Evolutionary conservation across 2,797 vertebrate genomes (phyloP).

Genomic region (Eutrigla gurnardus): DNA sequence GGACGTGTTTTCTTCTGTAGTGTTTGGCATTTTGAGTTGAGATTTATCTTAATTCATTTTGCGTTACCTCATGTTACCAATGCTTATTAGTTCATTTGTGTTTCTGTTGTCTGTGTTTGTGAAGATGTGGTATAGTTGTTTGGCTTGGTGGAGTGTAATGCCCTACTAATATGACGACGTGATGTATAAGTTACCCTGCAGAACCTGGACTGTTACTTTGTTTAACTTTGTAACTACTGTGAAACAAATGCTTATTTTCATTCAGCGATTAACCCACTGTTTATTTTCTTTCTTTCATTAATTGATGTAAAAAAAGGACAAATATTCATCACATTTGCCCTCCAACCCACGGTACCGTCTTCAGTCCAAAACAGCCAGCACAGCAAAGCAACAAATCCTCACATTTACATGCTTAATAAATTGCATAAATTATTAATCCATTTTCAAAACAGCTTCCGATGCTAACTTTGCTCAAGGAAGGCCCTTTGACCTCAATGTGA

Average conservation of each 20-base stretch:
- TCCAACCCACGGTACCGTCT: background rate
- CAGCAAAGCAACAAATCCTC: background rate
- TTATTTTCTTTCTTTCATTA: background rate
- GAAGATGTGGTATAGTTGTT: background rate
- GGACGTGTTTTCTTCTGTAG: background rate
- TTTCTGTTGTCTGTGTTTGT: background rate
- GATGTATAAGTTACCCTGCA: background rate
- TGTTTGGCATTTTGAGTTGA: background rate
- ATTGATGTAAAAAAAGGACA: background rate
- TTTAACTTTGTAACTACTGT: no score
- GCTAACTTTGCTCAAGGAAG: background rate
- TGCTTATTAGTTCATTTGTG: background rate
- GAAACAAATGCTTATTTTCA: background rate
- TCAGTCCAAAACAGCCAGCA: background rate
- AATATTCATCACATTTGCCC: background rate
- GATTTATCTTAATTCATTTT: background rate
- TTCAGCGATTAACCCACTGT: background rate
- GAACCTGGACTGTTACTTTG: no score
- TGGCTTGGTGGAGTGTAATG: background rate
- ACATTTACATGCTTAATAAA: background rate
- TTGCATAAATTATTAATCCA: fast-evolving
- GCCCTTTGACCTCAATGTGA: background rate
- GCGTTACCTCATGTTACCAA: background rate
- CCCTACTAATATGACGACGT: background rate
- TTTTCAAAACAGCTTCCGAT: background rate